phyloP scores from a whole-genome alignment of 2,113 vertebrate species.

The Melanocharis versteri region DNA sequence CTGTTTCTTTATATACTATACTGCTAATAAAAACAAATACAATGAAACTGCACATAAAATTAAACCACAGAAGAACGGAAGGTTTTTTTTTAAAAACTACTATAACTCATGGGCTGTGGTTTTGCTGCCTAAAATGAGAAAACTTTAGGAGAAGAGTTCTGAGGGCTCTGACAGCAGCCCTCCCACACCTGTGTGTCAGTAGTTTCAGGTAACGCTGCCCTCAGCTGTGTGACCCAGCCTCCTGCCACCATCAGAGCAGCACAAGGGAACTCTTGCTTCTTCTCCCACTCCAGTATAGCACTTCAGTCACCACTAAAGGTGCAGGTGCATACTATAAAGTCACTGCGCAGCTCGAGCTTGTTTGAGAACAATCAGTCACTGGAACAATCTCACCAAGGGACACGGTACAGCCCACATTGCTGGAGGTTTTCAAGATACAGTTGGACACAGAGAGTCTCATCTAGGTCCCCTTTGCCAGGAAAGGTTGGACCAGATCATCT shows the following conservation, averaged over 20 bases:
- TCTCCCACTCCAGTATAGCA: background rate
- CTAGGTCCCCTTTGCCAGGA: background rate
- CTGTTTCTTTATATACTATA: background rate
- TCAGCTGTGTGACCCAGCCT: background rate
- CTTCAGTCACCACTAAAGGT: background rate
- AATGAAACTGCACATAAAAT: background rate
- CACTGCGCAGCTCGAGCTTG: background rate
- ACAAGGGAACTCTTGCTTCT: background rate
- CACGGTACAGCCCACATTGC: rapidly evolving
- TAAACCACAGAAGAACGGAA: background rate
- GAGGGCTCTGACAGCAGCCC: background rate
- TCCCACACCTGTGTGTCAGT: background rate
- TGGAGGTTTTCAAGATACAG: background rate
- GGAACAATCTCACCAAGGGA: background rate
- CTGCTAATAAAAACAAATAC: background rate
- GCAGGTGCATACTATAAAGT: background rate
- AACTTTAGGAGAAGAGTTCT: background rate
- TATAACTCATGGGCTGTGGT: background rate
- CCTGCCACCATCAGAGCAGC: background rate
- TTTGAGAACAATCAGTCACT: background rate
- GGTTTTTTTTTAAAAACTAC: background rate
- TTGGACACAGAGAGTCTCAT: rapidly evolving
- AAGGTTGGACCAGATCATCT: background rate
- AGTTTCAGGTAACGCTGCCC: background rate
- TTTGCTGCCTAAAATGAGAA: background rate